These are phyloP conservation scores for Lithophane socia DNA, from an alignment of 2,888 invertebrate genomes.

Conservation along the genomic window DNA sequence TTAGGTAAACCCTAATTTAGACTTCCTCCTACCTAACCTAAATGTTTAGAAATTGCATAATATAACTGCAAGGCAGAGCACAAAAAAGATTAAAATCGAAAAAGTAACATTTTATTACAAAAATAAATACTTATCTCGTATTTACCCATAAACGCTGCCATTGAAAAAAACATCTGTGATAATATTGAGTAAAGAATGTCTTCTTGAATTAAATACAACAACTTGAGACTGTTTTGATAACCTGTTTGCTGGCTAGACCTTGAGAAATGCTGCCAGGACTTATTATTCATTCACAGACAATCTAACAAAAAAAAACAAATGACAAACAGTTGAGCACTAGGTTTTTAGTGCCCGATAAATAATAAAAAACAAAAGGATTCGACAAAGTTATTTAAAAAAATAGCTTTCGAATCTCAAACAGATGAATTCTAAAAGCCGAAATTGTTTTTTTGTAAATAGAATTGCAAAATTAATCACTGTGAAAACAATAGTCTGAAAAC, in stretches of 20 bases:
- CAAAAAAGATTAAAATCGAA: slow-evolving; percentile 4
- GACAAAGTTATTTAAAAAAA: slow-evolving; percentile 3
- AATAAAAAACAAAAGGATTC: not conserved
- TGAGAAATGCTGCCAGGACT: slow-evolving; percentile 43
- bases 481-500: not conserved
- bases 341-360: not conserved
- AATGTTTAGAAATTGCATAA: not conserved
- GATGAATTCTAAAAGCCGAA: not conserved
- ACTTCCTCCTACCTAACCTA: not conserved
- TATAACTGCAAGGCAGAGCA: no score
- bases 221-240: slow-evolving; percentile 41
- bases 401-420: not conserved
- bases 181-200: slow-evolving; percentile 49
- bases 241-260: slow-evolving; percentile 50
- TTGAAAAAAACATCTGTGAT: slow-evolving; percentile 63
- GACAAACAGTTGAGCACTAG: not conserved
- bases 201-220: slow-evolving; percentile 46
- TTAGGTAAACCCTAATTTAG: no score
- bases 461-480: slow-evolving; percentile 2
- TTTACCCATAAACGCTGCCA: slow-evolving; percentile 47
- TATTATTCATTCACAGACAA: slow-evolving; percentile 24
- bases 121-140: slow-evolving; percentile 51
- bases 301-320: slow-evolving; percentile 15
- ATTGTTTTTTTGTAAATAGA: not conserved
- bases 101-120: slow-evolving; percentile 52